These are phyloP conservation scores for Amphimallon solstitiale DNA, from an alignment of 2,888 invertebrate species.

Conservation along the genomic window DNA sequence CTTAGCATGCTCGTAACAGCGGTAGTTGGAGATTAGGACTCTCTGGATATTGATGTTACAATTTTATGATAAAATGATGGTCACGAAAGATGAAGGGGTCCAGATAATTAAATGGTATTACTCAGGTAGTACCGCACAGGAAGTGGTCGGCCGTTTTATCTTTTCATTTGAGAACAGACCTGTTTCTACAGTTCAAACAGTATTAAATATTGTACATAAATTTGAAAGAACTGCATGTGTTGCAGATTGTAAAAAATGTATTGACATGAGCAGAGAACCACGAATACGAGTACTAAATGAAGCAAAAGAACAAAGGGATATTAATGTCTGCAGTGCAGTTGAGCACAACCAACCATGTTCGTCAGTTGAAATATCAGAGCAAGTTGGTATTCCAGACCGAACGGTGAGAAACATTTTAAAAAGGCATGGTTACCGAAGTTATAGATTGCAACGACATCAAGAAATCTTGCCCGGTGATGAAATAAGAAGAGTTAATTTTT, in stretches of 20 bases:
- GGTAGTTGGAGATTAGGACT: too few species aligned
- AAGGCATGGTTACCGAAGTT: neutral
- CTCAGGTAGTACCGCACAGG: too few species aligned
- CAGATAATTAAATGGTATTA: too few species aligned
- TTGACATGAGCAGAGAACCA: neutral
- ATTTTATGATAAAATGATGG: too few species aligned
- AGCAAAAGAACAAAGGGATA: neutral
- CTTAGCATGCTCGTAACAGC: too few species aligned
- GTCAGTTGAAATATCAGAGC: neutral
- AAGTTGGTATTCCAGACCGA: neutral
- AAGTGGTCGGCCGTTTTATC: too few species aligned
- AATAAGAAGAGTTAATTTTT: neutral
- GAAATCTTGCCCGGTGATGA: neutral
- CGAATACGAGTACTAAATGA: neutral
- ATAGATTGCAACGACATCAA: neutral
- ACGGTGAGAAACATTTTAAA: neutral
- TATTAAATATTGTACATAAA: neutral
- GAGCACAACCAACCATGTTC: neutral
- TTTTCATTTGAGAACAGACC: neutral
- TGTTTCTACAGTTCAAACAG: neutral
- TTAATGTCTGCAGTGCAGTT: neutral
- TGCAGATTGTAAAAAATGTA: neutral
- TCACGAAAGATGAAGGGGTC: too few species aligned
- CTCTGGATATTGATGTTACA: too few species aligned
- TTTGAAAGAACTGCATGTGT: neutral